Conservation (phyloP, 2,113 vertebrate species). For the Salvelinus fontinalis region DNA sequence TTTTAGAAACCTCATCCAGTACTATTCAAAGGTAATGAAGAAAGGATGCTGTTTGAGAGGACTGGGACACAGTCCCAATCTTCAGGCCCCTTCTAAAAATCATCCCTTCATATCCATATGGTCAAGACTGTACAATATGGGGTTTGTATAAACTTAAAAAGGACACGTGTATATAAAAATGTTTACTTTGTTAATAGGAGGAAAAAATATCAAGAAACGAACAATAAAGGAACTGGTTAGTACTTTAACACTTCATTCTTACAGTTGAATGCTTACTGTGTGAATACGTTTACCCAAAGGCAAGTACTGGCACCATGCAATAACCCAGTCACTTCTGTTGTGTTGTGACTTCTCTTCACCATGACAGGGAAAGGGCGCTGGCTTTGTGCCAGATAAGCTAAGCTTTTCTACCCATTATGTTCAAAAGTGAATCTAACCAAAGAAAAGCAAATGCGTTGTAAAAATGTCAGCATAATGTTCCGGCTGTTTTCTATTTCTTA, state of each 20-base stretch:
- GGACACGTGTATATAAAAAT: slow-evolving; percentile 23
- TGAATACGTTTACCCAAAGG: neutral
- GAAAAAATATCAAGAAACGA: slow-evolving; percentile 38
- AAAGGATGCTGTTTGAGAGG: neutral
- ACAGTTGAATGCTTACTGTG: slow-evolving; percentile 5
- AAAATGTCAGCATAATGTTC: neutral
- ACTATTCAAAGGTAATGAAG: too few species aligned
- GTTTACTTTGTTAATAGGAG: slow-evolving; percentile 41
- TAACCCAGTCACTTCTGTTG: neutral
- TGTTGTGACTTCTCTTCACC: neutral
- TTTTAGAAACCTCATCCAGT: too few species aligned
- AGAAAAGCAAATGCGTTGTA: neutral
- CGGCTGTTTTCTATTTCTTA: too few species aligned
- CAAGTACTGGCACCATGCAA: neutral
- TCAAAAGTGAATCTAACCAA: neutral
- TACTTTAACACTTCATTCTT: slow-evolving; percentile 20
- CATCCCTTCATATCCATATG: slow-evolving; percentile 7
- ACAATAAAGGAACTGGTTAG: slow-evolving; percentile 34
- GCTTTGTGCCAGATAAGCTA: neutral
- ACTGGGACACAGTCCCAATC: neutral
- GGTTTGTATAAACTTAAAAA: slow-evolving; percentile 19
- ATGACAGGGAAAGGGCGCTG: neutral
- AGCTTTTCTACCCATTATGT: neutral
- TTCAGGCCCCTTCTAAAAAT: neutral
- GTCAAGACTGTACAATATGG: slow-evolving; percentile 23